Evolutionary conservation across 2,113 vertebrate species (phyloP).

Genomic region (Alexandromys fortis): DNA sequence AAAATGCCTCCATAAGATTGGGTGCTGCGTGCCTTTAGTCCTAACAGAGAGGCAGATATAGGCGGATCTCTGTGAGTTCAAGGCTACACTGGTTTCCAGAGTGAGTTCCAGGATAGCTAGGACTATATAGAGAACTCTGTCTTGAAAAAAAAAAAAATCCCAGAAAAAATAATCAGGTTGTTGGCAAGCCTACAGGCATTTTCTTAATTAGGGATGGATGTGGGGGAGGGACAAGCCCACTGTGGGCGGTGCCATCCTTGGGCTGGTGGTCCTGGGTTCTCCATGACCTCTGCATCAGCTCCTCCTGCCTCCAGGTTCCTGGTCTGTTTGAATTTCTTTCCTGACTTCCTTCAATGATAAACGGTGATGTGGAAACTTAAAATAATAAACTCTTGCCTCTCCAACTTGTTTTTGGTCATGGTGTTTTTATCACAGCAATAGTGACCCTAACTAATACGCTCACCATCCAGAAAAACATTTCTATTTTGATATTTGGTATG

Average conservation of each 20-base stretch:
- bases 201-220: not conserved
- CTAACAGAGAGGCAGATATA: not conserved
- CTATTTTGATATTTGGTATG: not conserved
- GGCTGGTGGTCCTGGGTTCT: not conserved
- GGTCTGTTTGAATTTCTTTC: not conserved
- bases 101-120: not conserved
- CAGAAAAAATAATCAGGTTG: not conserved
- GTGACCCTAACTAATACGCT: not conserved
- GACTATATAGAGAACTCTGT: not conserved
- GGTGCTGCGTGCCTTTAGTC: not conserved
- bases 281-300: not conserved
- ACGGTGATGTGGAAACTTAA: not conserved
- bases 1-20: not conserved
- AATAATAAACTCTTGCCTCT: not conserved
- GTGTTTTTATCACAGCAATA: not conserved
- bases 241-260: not conserved
- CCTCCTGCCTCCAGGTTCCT: not conserved
- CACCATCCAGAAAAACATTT: not conserved
- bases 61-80: not conserved
- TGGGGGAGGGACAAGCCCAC: not conserved
- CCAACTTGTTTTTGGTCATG: not conserved
- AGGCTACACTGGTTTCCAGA: not conserved
- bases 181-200: not conserved
- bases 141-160: not conserved
- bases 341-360: not conserved